Percentiles rank a stretch among this genome's conserved stretches.
Evolutionary conservation across 2,113 vertebrate species (phyloP).

Genomic region (Silurus glanis): DNA sequence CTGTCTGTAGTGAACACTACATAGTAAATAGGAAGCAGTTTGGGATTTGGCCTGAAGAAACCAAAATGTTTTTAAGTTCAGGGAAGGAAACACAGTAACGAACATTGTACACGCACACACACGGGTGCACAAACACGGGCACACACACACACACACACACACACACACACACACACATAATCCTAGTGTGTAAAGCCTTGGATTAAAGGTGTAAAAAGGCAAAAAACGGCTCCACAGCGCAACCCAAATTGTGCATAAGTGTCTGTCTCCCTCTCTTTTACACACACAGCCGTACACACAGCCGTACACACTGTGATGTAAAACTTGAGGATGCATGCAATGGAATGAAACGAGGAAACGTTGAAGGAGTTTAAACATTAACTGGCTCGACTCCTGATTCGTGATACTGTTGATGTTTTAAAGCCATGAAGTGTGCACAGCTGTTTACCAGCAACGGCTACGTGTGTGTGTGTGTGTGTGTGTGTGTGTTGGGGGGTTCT

Average conservation of each 20-base stretch:
- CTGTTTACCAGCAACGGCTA: not conserved
- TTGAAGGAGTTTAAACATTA: slow-evolving; percentile 12
- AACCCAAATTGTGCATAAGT: not conserved
- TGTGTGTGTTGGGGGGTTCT: not conserved
- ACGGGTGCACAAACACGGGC: slow-evolving; percentile 23
- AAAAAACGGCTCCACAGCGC: not conserved
- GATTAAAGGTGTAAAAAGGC: slow-evolving; percentile 17
- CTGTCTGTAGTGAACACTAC: no score
- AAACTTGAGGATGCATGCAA: not conserved
- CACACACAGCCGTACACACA: not conserved
- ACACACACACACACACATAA: not conserved
- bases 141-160: slow-evolving; percentile 30
- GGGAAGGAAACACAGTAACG: not conserved
- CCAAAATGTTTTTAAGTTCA: not conserved
- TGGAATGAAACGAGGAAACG: not conserved
- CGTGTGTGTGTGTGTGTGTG: not conserved
- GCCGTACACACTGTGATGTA: not conserved
- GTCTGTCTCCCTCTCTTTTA: not conserved
- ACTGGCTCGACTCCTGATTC: not conserved
- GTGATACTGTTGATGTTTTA: not conserved
- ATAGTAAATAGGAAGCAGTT: no score
- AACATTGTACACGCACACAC: slow-evolving; percentile 12
- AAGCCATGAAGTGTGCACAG: not conserved
- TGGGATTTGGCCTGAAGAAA: not conserved
- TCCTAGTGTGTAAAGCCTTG: slow-evolving; percentile 20